A percentile compares a stretch with the other conserved stretches of the same genome.
These are phyloP conservation scores for Epinotia demarniana DNA, from an alignment of 2,888 invertebrate species.

Conservation along the genomic window DNA sequence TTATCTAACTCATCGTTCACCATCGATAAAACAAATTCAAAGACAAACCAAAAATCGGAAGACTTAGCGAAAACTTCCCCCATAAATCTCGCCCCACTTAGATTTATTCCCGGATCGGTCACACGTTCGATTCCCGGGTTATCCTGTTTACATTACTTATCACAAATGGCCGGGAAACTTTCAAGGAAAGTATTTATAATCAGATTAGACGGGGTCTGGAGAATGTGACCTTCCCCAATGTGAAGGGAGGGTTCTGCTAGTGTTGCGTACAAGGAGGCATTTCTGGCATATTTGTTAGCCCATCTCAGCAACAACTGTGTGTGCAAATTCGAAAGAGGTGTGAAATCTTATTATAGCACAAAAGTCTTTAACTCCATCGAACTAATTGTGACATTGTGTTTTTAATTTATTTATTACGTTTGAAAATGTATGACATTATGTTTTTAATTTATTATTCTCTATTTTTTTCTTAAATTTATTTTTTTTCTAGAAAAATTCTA, in stretches of 20 bases:
- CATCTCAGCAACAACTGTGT: no score
- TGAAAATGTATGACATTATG: no score
- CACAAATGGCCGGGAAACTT: constrained; percentile 45
- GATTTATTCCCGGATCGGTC: constrained; percentile 42
- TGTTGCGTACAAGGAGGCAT: not conserved
- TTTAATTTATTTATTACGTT: no score
- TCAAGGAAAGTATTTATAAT: constrained; percentile 47
- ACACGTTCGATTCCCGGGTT: constrained; percentile 43
- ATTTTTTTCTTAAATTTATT: no score
- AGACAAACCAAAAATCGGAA: constrained; percentile 39
- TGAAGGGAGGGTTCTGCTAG: not conserved
- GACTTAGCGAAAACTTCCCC: constrained; percentile 36
- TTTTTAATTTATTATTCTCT: no score
- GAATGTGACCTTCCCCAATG: constrained; percentile 22
- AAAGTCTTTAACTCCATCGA: no score
- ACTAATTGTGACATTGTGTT: no score
- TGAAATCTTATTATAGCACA: no score
- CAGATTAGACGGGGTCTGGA: constrained; percentile 43
- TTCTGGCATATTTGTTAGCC: not conserved
- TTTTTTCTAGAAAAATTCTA: no score
- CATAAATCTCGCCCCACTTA: constrained; percentile 39
- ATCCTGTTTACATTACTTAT: constrained; percentile 50
- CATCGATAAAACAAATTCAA: constrained; percentile 34
- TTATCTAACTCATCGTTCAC: constrained; percentile 26
- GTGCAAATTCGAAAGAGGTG: no score